These are phyloP conservation scores for Papilio polyxenes DNA, from an alignment of 1,140 invertebrate species.

Conservation along the genomic window DNA sequence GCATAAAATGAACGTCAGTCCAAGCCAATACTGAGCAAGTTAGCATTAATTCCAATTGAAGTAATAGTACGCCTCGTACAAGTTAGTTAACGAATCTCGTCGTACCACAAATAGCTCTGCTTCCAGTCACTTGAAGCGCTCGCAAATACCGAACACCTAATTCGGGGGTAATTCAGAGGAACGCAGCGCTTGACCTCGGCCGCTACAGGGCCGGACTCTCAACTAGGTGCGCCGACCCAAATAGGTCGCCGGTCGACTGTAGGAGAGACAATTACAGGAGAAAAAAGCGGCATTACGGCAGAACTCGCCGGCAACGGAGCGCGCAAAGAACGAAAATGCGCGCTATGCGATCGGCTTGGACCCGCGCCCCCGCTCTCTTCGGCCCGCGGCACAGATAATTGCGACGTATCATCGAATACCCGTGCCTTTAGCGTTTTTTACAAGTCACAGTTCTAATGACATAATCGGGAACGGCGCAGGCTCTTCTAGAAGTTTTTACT, in stretches of 20 bases:
- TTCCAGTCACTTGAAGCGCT: constrained; percentile 19
- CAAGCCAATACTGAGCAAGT: neutral
- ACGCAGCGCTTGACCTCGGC: neutral
- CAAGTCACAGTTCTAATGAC: constrained; percentile 58
- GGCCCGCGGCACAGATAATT: constrained; percentile 58
- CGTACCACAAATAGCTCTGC: constrained; percentile 18
- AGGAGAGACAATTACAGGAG: constrained; percentile 43
- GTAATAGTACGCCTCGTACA: neutral
- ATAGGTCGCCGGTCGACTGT: constrained; percentile 27
- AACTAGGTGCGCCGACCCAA: constrained; percentile 28
- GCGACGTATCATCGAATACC: constrained; percentile 74
- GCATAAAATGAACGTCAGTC: neutral
- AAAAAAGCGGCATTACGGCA: constrained; percentile 41
- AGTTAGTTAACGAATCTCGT: constrained; percentile 21
- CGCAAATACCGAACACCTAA: constrained; percentile 32
- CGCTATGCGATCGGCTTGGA: constrained; percentile 51
- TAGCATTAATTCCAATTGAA: constrained; percentile 6
- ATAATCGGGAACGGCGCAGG: constrained; percentile 57
- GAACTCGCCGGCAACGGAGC: constrained; percentile 23
- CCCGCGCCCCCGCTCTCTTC: neutral
- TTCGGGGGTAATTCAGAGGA: constrained; percentile 19
- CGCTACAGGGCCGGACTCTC: constrained; percentile 5
- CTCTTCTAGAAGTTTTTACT: constrained; percentile 9
- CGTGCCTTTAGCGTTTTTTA: constrained; percentile 66
- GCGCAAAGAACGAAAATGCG: constrained; percentile 45